Base-by-base conservation (phyloP, 37 sponge, comb jelly and placozoan genomes). In the Theonella swinhoei region DNA sequence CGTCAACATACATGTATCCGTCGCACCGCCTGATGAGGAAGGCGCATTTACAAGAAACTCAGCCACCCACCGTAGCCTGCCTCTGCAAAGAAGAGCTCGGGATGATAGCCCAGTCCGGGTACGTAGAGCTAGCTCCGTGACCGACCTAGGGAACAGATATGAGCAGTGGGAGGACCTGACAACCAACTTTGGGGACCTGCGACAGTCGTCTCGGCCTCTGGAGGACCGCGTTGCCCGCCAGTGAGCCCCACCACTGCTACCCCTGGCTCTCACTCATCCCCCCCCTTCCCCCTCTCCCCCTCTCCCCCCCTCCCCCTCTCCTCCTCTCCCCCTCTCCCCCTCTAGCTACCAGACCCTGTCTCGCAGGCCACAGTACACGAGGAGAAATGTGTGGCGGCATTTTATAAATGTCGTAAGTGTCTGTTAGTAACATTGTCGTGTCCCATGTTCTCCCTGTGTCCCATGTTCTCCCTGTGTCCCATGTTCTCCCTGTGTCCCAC, bases 181-280 rank as follows among this genome's bases (percentile, higher is more conserved):
- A 14, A 14, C 14, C 54, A 47, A 47, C 54, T 47, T 47, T 20
- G 36, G 62, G 1, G 65, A 78, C 28, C 65, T 78, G 28, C 84
- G 84, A 4, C 43, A 66, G 76, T 67, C 84, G 54, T 74, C 75
- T 19, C 43, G 84, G 2, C 30, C 75, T 0, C 75, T 83, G 75
- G 74, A 83, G 76, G 84, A 83, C 34, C 73, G 84, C 43, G 75
- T 83, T 7, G 58, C 39, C 1, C 7, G 5, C 25, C 76, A 75
- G 84, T 83, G 41, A 64, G 82, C 72, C n/a, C n/a, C n/a, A n/a
- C n/a, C n/a, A n/a, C n/a, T n/a, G n/a, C n/a, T n/a, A n/a, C n/a
- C n/a, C n/a, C n/a, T n/a, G n/a, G 37, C 42, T 11, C n/a, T 11
- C 7, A 38, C 35, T 71, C n/a, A 71, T 37, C 36, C 31, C 33